Conservation (phyloP, 2,888 invertebrate genomes). For the Drosophila subsilvestris region DNA sequence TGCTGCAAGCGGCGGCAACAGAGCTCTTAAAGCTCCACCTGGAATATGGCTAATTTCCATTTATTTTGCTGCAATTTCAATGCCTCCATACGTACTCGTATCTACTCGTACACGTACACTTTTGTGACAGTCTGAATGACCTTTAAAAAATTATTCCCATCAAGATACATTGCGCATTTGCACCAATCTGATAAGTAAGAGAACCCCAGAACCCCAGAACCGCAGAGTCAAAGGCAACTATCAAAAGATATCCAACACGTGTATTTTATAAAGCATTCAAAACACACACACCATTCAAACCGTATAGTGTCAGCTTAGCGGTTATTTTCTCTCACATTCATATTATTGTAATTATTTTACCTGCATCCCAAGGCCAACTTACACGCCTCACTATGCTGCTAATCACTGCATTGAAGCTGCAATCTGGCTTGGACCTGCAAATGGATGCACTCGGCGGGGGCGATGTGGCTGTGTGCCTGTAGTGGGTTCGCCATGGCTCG, state of each 20-base stretch:
- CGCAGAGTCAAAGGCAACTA: too few species aligned
- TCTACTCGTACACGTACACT: conserved; percentile 16
- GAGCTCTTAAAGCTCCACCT: conserved; percentile 40
- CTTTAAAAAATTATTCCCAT: too few species aligned
- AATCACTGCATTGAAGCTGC: neutral
- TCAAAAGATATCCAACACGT: too few species aligned
- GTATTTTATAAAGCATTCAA: too few species aligned
- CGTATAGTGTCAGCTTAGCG: too few species aligned
- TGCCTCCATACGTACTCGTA: conserved; percentile 3
- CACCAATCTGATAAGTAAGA: too few species aligned
- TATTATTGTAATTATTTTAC: neutral
- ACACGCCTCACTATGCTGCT: neutral
- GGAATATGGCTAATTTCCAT: conserved; percentile 36
- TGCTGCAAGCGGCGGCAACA: conserved; percentile 32
- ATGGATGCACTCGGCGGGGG: conserved; percentile 6
- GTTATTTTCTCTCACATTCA: too few species aligned
- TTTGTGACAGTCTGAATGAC: neutral
- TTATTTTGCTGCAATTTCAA: conserved; percentile 20
- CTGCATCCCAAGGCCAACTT: neutral
- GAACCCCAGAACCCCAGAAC: too few species aligned
- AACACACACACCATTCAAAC: too few species aligned
- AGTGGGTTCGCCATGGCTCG: conserved; percentile 2
- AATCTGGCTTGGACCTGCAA: conserved; percentile 21
- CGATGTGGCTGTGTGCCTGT: neutral
- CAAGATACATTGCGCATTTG: too few species aligned